Evolutionary conservation across 2,797 vertebrate species (phyloP).

Genomic region (Myotis pilosus): DNA sequence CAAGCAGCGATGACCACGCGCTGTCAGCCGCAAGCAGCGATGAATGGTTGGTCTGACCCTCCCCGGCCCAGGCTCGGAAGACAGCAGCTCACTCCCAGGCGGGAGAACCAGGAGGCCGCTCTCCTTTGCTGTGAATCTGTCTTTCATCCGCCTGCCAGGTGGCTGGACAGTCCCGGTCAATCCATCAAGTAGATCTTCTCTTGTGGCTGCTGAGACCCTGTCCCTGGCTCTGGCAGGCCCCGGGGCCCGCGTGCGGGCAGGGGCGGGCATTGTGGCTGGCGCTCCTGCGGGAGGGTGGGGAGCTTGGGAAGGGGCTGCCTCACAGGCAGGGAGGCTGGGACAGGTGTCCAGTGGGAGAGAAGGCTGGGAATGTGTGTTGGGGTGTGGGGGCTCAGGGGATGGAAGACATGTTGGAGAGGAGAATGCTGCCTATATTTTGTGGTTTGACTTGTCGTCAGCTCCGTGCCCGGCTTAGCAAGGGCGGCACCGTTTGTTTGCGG

Average conservation of each 20-base stretch:
- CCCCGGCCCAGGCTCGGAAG: neutral
- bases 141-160: constrained; percentile 47
- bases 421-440: neutral
- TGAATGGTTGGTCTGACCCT: constrained; percentile 61
- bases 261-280: fast-evolving
- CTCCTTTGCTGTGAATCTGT: constrained; percentile 31
- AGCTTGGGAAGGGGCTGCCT: neutral
- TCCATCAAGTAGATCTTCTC: neutral
- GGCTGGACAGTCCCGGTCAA: constrained; percentile 47
- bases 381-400: neutral
- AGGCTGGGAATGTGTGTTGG: neutral
- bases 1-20: constrained; percentile 44
- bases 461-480: neutral
- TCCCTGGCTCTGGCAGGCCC: neutral
- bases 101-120: constrained; percentile 40
- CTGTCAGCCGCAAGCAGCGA: constrained; percentile 50
- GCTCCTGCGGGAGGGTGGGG: fast-evolving
- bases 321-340: fast-evolving
- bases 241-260: neutral
- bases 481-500: neutral
- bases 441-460: neutral
- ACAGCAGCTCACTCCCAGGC: neutral
- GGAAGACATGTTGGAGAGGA: neutral
- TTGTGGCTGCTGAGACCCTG: constrained; percentile 38
- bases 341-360: neutral